A percentile compares a stretch with the other conserved stretches of the same genome.
phyloP scores from a whole-genome alignment of 1,140 invertebrate species.

The Atta colombica region DNA sequence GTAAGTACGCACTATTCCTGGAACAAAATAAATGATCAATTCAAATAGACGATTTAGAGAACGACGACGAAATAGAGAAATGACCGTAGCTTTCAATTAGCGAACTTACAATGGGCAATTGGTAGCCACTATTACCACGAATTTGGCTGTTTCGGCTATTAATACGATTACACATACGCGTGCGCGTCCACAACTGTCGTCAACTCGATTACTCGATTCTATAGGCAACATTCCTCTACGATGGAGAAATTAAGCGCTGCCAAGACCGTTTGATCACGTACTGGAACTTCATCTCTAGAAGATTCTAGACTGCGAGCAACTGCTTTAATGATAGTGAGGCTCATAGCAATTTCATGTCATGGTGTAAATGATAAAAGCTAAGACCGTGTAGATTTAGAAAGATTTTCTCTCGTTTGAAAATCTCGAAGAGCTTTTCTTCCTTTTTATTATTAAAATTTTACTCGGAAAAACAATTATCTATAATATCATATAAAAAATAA shows the following conservation, averaged over 20 bases:
- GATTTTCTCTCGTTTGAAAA: not conserved
- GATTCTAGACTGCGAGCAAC: slow-evolving; percentile 56
- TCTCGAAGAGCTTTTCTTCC: no score
- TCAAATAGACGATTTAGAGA: not conserved
- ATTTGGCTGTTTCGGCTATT: slow-evolving; percentile 58
- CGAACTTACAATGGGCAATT: not conserved
- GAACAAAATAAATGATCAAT: not conserved
- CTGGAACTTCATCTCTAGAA: slow-evolving; percentile 60
- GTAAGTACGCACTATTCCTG: no score
- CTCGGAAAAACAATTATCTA: not conserved
- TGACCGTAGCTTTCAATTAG: slow-evolving; percentile 28
- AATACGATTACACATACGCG: slow-evolving; percentile 69
- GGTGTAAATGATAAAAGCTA: not conserved
- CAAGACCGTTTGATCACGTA: slow-evolving; percentile 65
- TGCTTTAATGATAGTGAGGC: slow-evolving; percentile 50
- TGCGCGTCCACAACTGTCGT: slow-evolving; percentile 58
- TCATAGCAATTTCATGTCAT: slow-evolving; percentile 8
- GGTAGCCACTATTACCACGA: not conserved
- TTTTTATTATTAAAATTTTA: not conserved
- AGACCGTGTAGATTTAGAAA: not conserved
- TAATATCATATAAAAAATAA: not conserved
- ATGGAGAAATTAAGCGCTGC: slow-evolving; percentile 43
- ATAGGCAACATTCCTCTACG: slow-evolving; percentile 55
- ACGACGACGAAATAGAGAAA: no score
- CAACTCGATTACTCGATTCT: slow-evolving; percentile 73